phyloP scores from a whole-genome alignment of 2,797 vertebrate genomes.

The Falco naumanni region DNA sequence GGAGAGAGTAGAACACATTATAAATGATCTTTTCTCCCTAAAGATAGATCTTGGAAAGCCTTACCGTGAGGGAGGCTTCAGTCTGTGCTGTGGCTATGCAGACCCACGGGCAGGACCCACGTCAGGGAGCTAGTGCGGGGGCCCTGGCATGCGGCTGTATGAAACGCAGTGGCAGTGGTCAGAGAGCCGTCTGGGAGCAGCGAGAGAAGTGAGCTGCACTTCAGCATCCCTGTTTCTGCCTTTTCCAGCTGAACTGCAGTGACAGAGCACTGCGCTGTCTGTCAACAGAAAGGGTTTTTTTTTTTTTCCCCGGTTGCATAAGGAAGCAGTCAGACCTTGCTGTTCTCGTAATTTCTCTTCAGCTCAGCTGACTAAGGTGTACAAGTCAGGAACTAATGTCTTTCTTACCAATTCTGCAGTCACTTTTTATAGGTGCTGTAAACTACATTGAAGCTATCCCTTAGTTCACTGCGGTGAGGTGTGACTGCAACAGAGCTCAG shows the following conservation, averaged over 20 bases:
- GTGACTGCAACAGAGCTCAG: background rate
- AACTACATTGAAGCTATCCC: background rate
- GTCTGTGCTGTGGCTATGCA: accelerated
- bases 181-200: accelerated
- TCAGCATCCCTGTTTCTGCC: background rate
- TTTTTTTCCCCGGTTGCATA: background rate
- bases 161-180: accelerated
- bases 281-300: background rate
- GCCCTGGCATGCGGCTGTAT: accelerated
- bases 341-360: background rate
- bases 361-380: background rate
- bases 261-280: background rate
- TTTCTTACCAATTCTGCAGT: background rate
- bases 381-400: background rate
- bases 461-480: background rate
- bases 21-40: background rate
- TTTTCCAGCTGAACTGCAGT: background rate
- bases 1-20: background rate
- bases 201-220: accelerated
- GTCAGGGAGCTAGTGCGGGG: accelerated
- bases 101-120: background rate
- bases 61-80: background rate
- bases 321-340: constrained; percentile 28
- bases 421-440: background rate
- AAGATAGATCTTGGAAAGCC: background rate